phyloP scores from a whole-genome alignment of 2,797 vertebrate genomes.

The Amazona ochrocephala region DNA sequence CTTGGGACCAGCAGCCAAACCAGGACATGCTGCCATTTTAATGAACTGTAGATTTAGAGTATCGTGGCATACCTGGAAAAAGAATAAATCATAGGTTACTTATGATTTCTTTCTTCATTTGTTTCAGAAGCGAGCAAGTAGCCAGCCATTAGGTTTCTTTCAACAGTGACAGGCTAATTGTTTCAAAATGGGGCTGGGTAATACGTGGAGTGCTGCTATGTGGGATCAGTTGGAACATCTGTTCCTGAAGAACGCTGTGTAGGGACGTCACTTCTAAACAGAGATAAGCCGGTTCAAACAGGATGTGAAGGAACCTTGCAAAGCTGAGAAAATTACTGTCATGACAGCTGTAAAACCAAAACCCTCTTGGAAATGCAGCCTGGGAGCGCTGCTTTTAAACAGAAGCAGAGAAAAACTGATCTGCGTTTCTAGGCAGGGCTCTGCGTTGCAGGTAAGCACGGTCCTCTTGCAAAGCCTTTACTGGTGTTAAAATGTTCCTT shows the following conservation, averaged over 20 bases:
- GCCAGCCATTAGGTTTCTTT: constrained; percentile 39
- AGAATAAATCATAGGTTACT: not conserved
- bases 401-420: not conserved
- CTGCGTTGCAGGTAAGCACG: rapidly evolving
- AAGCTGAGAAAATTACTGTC: constrained; percentile 62
- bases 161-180: constrained; percentile 35
- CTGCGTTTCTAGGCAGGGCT: not conserved
- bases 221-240: constrained; percentile 59
- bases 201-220: not conserved
- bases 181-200: constrained; percentile 29
- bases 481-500: not conserved
- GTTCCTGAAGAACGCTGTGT: constrained; percentile 36
- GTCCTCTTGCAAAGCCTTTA: not conserved
- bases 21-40: not conserved
- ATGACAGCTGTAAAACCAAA: constrained; percentile 56
- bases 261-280: constrained; percentile 36
- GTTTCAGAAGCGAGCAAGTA: constrained; percentile 51
- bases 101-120: not conserved
- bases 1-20: not conserved
- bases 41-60: constrained; percentile 46
- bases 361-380: constrained; percentile 21
- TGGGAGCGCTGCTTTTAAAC: constrained; percentile 9
- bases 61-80: not conserved
- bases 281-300: constrained; percentile 41
- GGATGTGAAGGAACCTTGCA: constrained; percentile 23